Conservation (phyloP, 2,797 vertebrate genomes). For the Gambusia yucatana region DNA sequence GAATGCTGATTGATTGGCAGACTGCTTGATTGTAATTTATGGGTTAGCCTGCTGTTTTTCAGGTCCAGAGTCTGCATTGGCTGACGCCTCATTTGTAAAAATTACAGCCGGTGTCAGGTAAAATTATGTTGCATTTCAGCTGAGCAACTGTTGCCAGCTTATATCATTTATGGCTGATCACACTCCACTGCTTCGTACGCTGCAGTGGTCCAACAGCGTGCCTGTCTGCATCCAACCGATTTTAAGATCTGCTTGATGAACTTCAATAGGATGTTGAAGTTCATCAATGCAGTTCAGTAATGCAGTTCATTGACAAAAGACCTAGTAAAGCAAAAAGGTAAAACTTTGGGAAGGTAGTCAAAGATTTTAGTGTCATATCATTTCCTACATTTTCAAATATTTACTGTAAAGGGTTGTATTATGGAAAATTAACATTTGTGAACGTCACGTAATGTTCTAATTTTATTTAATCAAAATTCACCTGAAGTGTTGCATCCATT, state of each 20-base stretch:
- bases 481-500: too few relatives aligned
- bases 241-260: not conserved
- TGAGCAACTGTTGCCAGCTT: conserved; percentile 26
- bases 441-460: too few relatives aligned
- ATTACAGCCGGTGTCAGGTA: conserved; percentile 40
- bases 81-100: conserved; percentile 71
- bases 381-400: not conserved
- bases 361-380: not conserved
- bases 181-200: not conserved
- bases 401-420: not conserved
- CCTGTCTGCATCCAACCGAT: not conserved
- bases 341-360: not conserved
- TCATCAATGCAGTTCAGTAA: not conserved
- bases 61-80: conserved; percentile 23
- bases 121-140: conserved; percentile 49
- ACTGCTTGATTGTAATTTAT: conserved; percentile 72
- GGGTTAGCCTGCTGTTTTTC: conserved; percentile 42
- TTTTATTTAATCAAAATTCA: too few relatives aligned
- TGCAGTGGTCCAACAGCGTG: not conserved
- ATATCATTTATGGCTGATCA: not conserved
- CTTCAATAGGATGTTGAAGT: not conserved
- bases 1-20: conserved; percentile 63
- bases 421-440: too few relatives aligned
- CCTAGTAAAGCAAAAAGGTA: not conserved
- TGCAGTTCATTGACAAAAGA: not conserved